Conservation (phyloP, 2,888 invertebrate genomes). For the Coremacera marginata region DNA sequence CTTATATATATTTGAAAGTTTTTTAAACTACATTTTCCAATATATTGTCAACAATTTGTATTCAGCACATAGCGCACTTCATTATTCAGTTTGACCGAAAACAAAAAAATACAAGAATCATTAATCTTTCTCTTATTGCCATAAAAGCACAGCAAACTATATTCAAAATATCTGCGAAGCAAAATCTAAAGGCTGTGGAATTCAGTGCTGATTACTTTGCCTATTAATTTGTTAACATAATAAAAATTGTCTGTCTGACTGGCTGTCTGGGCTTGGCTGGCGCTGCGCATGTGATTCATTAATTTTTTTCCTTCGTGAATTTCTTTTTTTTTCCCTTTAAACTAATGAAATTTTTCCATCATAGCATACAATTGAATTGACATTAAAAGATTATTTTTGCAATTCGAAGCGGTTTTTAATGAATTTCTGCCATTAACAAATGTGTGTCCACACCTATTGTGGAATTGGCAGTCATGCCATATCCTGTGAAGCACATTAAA, state of each 20-base stretch:
- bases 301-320: neutral
- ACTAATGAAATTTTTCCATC: neutral
- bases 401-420: neutral
- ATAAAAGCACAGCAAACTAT: neutral
- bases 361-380: neutral
- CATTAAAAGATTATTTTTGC: conserved; percentile 9
- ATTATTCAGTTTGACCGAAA: neutral
- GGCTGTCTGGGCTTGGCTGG: neutral
- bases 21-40: too few relatives aligned
- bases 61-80: neutral
- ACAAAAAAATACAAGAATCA: neutral
- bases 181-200: neutral
- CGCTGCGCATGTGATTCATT: neutral
- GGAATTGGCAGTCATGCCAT: neutral
- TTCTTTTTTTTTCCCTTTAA: neutral
- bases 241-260: neutral
- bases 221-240: conserved; percentile 1
- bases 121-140: neutral
- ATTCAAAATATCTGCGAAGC: neutral
- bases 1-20: too few relatives aligned
- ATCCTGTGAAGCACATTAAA: neutral
- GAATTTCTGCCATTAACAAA: neutral
- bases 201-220: neutral
- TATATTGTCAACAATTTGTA: too few relatives aligned
- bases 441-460: neutral